These are phyloP conservation scores for Cheirogaleus major DNA, from an alignment of 2,797 vertebrate genomes.

Conservation along the genomic window DNA sequence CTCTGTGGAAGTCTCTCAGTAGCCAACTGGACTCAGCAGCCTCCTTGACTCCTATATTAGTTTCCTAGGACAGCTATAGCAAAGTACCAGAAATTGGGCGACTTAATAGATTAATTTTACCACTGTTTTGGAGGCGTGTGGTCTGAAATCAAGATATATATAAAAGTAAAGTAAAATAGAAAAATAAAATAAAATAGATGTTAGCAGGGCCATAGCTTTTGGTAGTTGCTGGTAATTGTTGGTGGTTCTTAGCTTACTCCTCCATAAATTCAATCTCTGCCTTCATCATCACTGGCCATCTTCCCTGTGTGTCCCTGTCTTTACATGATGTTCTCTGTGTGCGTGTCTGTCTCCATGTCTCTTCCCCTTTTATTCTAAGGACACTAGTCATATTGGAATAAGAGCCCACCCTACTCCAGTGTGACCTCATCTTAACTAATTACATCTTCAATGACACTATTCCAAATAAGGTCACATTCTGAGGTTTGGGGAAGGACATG, in stretches of 20 bases:
- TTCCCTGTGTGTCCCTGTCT: neutral
- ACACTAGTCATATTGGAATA: neutral
- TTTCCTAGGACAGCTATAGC: neutral
- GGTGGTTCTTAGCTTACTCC: neutral
- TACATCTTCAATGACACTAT: neutral
- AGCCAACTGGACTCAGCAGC: neutral
- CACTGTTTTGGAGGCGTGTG: neutral
- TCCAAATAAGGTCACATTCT: neutral
- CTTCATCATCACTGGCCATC: neutral
- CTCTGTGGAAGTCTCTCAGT: neutral
- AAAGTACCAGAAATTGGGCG: neutral
- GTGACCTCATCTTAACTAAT: neutral
- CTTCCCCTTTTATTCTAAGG: neutral
- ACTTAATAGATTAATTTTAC: neutral
- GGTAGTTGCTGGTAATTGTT: neutral
- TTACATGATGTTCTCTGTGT: neutral
- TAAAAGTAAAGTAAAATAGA: no score
- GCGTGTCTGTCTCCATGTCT: neutral
- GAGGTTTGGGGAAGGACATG: neutral
- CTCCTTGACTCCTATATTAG: neutral
- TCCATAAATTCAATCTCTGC: neutral
- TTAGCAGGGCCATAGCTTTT: neutral
- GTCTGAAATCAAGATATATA: constrained; percentile 20
- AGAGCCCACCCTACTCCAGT: neutral
- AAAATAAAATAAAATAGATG: neutral